phyloP scores from a whole-genome alignment of 2,888 invertebrate species.

The Zeuzera pyrina region DNA sequence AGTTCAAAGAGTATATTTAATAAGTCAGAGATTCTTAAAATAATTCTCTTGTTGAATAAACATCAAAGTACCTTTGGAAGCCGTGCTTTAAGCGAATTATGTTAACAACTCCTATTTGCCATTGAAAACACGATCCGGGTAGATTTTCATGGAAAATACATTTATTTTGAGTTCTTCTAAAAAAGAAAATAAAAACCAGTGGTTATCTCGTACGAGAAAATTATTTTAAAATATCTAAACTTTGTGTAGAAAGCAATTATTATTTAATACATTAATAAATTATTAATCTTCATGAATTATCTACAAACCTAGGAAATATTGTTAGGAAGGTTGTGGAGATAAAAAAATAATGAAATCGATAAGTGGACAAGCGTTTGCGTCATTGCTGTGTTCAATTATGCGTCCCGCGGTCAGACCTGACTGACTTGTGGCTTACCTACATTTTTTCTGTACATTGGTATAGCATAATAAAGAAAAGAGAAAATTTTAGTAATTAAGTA shows the following conservation, averaged over 20 bases:
- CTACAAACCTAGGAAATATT: background rate
- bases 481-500: too few relatives aligned
- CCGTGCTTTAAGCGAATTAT: conserved; percentile 22
- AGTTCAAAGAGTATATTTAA: background rate
- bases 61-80: conserved; percentile 19
- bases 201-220: too few relatives aligned
- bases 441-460: too few relatives aligned
- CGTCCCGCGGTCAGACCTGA: conserved; percentile 23
- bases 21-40: conserved; percentile 13
- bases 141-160: background rate
- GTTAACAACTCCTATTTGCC: conserved; percentile 3
- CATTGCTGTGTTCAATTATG: conserved; percentile 50
- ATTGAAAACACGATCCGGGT: background rate
- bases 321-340: conserved; percentile 1
- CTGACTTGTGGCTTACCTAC: too few relatives aligned
- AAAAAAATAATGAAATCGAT: conserved; percentile 58
- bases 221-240: background rate
- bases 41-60: conserved; percentile 22
- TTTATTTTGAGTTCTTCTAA: background rate
- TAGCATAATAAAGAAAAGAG: too few relatives aligned
- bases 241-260: background rate
- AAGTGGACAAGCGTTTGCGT: conserved; percentile 45
- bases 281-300: background rate
- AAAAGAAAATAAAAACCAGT: too few relatives aligned
- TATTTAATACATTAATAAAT: background rate